Percentiles rank a stretch among this genome's conserved stretches.
Evolutionary conservation across 2,113 vertebrate species (phyloP).

Genomic region (Ciconia maguari): DNA sequence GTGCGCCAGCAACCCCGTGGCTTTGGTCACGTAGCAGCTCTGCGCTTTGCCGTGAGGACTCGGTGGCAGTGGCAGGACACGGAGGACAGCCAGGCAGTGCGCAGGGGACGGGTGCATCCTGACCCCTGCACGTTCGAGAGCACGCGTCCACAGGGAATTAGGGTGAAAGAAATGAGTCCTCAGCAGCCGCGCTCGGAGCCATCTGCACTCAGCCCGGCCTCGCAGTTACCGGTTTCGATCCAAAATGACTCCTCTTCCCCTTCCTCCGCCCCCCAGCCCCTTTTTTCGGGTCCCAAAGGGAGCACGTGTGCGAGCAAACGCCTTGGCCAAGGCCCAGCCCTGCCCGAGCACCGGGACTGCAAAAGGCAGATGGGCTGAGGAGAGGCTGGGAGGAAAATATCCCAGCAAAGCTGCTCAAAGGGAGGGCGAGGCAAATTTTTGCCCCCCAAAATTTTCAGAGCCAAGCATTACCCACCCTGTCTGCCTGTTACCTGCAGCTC

Average conservation of each 20-base stretch:
- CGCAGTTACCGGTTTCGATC: neutral
- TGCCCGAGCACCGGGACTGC: neutral
- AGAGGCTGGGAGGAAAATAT: neutral
- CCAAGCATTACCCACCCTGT: neutral
- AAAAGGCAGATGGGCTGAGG: neutral
- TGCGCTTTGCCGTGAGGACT: rapidly evolving
- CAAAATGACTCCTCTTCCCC: neutral
- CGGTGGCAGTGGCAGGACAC: rapidly evolving
- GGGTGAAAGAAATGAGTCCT: neutral
- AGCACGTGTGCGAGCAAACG: neutral
- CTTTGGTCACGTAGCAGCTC: rapidly evolving
- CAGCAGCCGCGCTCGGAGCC: neutral
- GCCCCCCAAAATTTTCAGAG: neutral
- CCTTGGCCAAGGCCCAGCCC: neutral
- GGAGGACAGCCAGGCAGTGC: neutral
- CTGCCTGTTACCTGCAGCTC: neutral
- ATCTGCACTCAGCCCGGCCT: neutral
- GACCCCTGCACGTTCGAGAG: rapidly evolving
- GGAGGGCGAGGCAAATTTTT: neutral
- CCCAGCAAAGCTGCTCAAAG: neutral
- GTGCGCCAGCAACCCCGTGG: rapidly evolving
- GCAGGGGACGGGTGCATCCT: neutral
- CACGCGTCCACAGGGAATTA: rapidly evolving
- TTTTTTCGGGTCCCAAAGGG: neutral
- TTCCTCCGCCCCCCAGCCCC: rapidly evolving